phyloP scores from a whole-genome alignment of 2,888 invertebrate species.

The Drosophila fungiperda region DNA sequence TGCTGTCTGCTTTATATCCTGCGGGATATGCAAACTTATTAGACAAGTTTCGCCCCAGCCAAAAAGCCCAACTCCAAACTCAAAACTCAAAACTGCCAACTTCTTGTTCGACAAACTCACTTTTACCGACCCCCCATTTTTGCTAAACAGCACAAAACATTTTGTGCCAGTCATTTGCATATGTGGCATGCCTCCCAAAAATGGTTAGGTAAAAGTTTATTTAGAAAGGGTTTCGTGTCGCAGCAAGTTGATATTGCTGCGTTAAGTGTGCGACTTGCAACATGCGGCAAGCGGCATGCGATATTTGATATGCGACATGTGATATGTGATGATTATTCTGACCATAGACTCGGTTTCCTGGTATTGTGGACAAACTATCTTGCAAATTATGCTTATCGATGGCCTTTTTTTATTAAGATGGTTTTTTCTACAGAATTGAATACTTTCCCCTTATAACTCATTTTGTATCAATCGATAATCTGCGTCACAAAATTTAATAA shows the following conservation, averaged over 20 bases:
- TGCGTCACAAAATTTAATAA: too few species aligned
- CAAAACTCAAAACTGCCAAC: neutral
- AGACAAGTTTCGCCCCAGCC: slow-evolving; percentile 58
- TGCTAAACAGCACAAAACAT: slow-evolving; percentile 60
- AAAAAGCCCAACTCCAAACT: slow-evolving; percentile 6
- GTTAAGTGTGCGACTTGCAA: neutral
- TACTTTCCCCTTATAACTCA: neutral
- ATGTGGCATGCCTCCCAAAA: slow-evolving; percentile 21
- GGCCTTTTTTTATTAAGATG: neutral
- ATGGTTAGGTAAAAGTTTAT: slow-evolving; percentile 9
- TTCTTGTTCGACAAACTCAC: slow-evolving; percentile 1
- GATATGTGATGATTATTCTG: slow-evolving; percentile 28
- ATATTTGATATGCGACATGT: neutral
- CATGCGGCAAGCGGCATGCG: neutral
- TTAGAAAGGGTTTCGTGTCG: slow-evolving; percentile 23
- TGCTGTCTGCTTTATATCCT: slow-evolving; percentile 66
- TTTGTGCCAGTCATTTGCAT: slow-evolving; percentile 64
- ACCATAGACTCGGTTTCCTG: slow-evolving; percentile 13
- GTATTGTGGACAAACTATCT: neutral
- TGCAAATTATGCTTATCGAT: neutral
- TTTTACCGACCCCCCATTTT: neutral
- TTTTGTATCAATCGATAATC: too few species aligned
- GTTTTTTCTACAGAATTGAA: neutral
- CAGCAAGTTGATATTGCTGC: slow-evolving; percentile 1
- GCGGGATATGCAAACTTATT: slow-evolving; percentile 81